Percentiles rank a stretch among this genome's conserved stretches.
Evolutionary conservation across 1,140 invertebrate species (phyloP).

Genomic region (Medauroidea extradentata): DNA sequence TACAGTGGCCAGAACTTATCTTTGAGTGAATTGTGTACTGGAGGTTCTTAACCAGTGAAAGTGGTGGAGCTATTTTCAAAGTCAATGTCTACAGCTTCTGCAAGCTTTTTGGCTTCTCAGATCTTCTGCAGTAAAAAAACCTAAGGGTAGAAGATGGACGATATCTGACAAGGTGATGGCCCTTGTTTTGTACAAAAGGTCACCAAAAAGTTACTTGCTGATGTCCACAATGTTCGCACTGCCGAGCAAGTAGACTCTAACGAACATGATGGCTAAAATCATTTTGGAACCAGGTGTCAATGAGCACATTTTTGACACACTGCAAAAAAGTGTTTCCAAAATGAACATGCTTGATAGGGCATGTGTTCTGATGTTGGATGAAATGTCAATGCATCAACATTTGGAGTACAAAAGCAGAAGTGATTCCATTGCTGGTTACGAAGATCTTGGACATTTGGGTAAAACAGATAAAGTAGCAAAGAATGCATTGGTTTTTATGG

Average conservation of each 20-base stretch:
- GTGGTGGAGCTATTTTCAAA: no score
- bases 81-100: background rate
- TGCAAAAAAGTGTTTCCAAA: background rate
- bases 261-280: background rate
- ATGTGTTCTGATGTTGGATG: slow-evolving; percentile 5
- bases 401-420: background rate
- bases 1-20: no score
- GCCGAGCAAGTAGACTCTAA: background rate
- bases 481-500: slow-evolving; percentile 1
- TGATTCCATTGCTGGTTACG: background rate
- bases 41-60: no score
- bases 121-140: background rate
- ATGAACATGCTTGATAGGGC: background rate
- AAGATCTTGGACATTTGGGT: background rate
- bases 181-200: background rate
- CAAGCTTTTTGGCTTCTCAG: background rate
- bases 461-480: background rate
- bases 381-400: background rate
- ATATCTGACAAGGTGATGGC: background rate
- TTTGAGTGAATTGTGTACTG: no score
- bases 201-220: background rate
- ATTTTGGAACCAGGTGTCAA: slow-evolving; percentile 1
- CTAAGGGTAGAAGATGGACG: background rate
- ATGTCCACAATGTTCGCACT: background rate
- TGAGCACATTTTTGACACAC: background rate